Evolutionary conservation across 2,113 vertebrate species (phyloP), one percentile per base, ranked within the genome.

Genomic region (Phalacrocorax carbo): DNA sequence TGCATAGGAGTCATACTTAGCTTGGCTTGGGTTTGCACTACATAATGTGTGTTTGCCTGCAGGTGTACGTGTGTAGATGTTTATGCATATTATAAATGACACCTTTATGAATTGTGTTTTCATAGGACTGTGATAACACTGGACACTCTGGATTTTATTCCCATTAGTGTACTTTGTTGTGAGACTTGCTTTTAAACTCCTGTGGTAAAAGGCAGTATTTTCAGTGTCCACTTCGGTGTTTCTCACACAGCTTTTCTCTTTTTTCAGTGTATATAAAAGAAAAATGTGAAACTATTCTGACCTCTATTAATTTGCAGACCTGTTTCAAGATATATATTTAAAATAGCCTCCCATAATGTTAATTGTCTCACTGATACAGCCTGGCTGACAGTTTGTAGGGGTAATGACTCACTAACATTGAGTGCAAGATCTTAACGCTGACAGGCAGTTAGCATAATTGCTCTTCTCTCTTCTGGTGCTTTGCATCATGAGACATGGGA

Each of bases 401-500:
- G 54, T 96, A 93, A 90, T 93, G 94, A 95, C 69, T 97, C 97
- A 97, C 90, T 77, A 62, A 86, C 49, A 40, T 77, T 57, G 48
- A 73, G 87, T 91, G 90, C 70, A 72, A 79, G 76, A 90, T 96
- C 91, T 92, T 96, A 82, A 88, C 0, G 3, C 78, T 95, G 94
- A 92, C 96, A 96, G 92, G 95, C 81, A 77, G 82, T 96, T 96
- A 91, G 48, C 49, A 55, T 97, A 96, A 97, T 97, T 95, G 68
- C 66, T 90, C n/a, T 93, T 80, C 80, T 65, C 88, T 77, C 77
- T 94, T 58, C 73, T 97, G 94, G 72, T 90, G 75, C 94, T 97
- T 93, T 96, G 83, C 87, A 90, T 97, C 68, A 16, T 81, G 40
- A 86, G 57, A 86, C 66, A 78, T 15, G 70, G 58, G 65, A 79